Evolutionary conservation across 2,797 vertebrate species (phyloP).

Genomic region (Fratercula arctica): DNA sequence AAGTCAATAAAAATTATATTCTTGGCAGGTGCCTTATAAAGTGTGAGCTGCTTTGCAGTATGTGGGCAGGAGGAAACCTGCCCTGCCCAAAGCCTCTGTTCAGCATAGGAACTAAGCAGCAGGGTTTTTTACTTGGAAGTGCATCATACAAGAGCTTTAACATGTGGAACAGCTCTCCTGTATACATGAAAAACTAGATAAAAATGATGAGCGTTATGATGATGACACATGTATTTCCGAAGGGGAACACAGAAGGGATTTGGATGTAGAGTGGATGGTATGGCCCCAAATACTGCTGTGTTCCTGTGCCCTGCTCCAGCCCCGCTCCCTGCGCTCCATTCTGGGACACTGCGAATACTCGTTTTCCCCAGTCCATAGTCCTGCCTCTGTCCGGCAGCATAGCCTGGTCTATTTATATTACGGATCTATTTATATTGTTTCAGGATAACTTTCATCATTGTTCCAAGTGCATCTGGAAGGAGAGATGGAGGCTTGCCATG

Average conservation of each 20-base stretch:
- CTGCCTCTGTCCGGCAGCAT: constrained; percentile 2
- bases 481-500: not conserved
- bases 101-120: not conserved
- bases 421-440: constrained; percentile 68
- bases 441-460: constrained; percentile 64
- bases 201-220: not conserved
- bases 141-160: not conserved
- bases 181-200: not conserved
- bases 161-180: not conserved
- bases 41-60: not conserved
- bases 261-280: not conserved
- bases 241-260: not conserved
- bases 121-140: not conserved
- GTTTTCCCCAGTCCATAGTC: not conserved
- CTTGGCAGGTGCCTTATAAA: not conserved
- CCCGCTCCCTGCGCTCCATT: not conserved
- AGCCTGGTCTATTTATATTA: constrained; percentile 53
- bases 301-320: not conserved
- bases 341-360: not conserved
- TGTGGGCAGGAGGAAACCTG: not conserved
- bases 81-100: not conserved
- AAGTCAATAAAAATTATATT: not conserved
- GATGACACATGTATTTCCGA: not conserved
- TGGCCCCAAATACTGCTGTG: not conserved
- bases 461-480: constrained; percentile 62